Conservation (phyloP, 2,888 invertebrate genomes). For the Nemotelus nigrinus region DNA sequence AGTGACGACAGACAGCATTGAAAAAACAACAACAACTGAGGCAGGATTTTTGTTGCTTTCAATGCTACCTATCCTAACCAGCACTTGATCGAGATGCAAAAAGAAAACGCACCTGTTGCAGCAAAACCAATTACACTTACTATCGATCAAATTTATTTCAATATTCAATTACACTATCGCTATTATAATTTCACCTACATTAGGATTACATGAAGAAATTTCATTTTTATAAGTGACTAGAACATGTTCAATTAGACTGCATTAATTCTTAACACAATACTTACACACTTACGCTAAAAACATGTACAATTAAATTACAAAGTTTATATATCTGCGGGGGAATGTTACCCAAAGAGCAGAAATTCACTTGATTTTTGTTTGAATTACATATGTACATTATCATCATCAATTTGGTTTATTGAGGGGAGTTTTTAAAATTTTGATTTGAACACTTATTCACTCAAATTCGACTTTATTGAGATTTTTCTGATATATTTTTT, state of each 20-base stretch:
- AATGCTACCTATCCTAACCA: no score
- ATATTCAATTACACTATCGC: slow-evolving; percentile 2
- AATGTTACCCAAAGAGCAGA: neutral
- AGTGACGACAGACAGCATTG: no score
- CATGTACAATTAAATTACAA: neutral
- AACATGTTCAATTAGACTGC: slow-evolving; percentile 33
- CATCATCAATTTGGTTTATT: neutral
- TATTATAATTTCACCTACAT: slow-evolving; percentile 7
- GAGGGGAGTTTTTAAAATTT: neutral
- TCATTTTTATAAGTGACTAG: slow-evolving; percentile 28
- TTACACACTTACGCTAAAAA: no score
- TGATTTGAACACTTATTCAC: slow-evolving; percentile 46
- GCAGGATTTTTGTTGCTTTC: no score
- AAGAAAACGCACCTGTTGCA: no score
- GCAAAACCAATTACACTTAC: no score
- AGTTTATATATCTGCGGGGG: neutral
- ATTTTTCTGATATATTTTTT: slow-evolving; percentile 12
- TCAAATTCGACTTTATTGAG: neutral
- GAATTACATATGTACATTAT: neutral
- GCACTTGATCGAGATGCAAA: no score
- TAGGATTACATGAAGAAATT: neutral
- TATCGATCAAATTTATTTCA: neutral
- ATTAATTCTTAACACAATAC: no score
- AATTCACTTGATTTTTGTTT: neutral
- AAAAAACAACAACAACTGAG: no score